phyloP scores from a whole-genome alignment of 2,888 invertebrate genomes.

The Buathra laborator region DNA sequence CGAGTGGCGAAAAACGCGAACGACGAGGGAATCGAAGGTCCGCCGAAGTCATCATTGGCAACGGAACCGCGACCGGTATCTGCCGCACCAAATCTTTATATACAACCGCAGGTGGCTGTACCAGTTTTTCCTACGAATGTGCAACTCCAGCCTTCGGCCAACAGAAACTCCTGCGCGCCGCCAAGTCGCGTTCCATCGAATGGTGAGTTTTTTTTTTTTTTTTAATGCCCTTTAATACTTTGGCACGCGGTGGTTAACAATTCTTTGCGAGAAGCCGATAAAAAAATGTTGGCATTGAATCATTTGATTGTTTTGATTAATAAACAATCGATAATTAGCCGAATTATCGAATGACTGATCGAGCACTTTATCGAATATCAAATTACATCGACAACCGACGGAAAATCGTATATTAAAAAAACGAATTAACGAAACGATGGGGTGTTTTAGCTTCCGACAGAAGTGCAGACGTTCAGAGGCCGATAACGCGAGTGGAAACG shows the following conservation, averaged over 20 bases:
- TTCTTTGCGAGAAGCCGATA: too few species aligned
- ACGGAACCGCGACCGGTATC: conserved; percentile 79
- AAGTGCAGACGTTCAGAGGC: conserved; percentile 70
- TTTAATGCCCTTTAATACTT: not conserved
- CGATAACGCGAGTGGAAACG: conserved; percentile 76
- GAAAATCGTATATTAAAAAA: not conserved
- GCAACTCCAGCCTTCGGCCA: conserved; percentile 79
- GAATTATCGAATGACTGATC: not conserved
- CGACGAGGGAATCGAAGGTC: conserved; percentile 89
- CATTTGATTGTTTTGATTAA: not conserved
- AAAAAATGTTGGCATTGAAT: not conserved
- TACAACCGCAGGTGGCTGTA: conserved; percentile 89
- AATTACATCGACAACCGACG: not conserved
- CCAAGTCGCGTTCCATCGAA: conserved; percentile 71
- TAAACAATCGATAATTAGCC: not conserved
- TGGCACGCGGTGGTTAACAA: not conserved
- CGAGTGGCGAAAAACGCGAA: conserved; percentile 90
- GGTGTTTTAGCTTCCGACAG: conserved; percentile 69
- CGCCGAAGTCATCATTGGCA: conserved; percentile 86
- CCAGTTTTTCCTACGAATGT: conserved; percentile 88
- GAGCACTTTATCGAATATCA: not conserved
- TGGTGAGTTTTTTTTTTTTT: conserved; percentile 60
- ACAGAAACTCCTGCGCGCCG: conserved; percentile 66
- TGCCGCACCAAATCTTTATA: conserved; percentile 85
- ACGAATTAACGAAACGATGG: not conserved